phyloP scores from a whole-genome alignment of 2,113 vertebrate genomes.

The Harpagus bidentatus region DNA sequence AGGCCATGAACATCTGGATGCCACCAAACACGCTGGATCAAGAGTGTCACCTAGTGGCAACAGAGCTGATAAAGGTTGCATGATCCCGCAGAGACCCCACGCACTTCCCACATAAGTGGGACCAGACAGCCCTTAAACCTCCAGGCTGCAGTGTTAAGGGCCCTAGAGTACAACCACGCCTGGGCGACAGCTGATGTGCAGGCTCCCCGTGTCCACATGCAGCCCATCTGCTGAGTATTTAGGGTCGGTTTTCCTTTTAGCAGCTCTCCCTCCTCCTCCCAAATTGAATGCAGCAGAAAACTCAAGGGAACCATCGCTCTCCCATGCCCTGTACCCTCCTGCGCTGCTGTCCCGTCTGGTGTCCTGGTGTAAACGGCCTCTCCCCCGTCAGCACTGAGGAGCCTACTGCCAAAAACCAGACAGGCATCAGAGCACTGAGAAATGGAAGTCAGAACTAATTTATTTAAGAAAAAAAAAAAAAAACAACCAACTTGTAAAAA shows the following conservation, averaged over 20 bases:
- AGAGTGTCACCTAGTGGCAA: constrained; percentile 31
- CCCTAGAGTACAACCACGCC: rapidly evolving
- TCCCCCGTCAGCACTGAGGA: neutral
- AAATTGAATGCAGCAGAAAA: neutral
- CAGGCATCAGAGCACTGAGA: neutral
- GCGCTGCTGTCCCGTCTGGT: neutral
- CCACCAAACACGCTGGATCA: neutral
- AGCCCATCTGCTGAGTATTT: rapidly evolving
- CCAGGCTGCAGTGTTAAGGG: neutral
- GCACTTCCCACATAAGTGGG: neutral
- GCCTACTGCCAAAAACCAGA: neutral
- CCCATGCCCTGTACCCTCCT: neutral
- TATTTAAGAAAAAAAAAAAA: constrained; percentile 54
- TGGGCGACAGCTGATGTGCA: neutral
- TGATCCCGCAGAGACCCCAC: neutral
- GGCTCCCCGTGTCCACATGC: neutral
- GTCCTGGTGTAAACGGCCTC: neutral
- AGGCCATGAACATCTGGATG: neutral
- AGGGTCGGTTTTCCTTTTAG: neutral
- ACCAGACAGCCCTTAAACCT: neutral
- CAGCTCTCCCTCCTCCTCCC: neutral
- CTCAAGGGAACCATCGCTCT: neutral
- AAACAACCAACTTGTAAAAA: neutral
- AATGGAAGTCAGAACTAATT: constrained; percentile 55
- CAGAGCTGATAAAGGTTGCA: neutral